Percentiles rank a stretch among this genome's conserved stretches.
phyloP scores from a whole-genome alignment of 2,888 invertebrate genomes.

The Abscondita cerata region DNA sequence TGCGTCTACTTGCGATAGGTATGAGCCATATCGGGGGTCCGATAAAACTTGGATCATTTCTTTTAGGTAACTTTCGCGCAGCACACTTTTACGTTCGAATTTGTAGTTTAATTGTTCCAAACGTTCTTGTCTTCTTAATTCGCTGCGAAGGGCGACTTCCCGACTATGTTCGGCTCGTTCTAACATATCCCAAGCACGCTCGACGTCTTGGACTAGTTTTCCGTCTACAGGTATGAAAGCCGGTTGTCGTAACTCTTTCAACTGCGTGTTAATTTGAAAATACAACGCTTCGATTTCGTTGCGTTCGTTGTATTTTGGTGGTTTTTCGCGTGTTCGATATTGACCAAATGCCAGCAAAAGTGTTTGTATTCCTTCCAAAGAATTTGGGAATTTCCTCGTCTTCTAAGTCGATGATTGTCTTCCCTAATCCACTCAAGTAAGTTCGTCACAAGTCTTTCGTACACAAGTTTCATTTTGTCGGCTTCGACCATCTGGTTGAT shows the following conservation, averaged over 20 bases:
- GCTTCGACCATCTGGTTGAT: conserved; percentile 95
- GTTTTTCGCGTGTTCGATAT: conserved; percentile 96
- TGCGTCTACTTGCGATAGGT: conserved; percentile 93
- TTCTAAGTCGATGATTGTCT: conserved; percentile 82
- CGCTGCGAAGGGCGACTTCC: conserved; percentile 91
- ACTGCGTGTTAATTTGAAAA: conserved; percentile 95
- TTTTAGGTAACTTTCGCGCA: conserved; percentile 93
- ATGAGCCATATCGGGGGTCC: conserved; percentile 89
- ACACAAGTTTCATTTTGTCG: conserved; percentile 89
- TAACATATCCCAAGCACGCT: conserved; percentile 91
- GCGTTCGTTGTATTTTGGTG: conserved; percentile 96
- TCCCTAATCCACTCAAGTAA: conserved; percentile 93
- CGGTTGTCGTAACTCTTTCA: conserved; percentile 92
- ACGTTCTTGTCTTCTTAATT: conserved; percentile 89
- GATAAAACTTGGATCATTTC: conserved; percentile 97
- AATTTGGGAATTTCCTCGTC: conserved; percentile 92
- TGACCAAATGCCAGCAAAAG: conserved; percentile 90
- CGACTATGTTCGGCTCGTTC: conserved; percentile 94
- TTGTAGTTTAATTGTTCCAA: conserved; percentile 95
- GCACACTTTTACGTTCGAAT: conserved; percentile 93
- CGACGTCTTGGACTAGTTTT: conserved; percentile 92
- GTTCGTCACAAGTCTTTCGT: conserved; percentile 82
- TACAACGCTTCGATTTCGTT: conserved; percentile 96
- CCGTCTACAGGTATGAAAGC: conserved; percentile 88
- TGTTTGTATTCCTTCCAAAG: conserved; percentile 92